Percentiles rank a stretch among this genome's conserved stretches.
Conservation (phyloP, 2,113 vertebrate species). For the Grallaria varia region DNA sequence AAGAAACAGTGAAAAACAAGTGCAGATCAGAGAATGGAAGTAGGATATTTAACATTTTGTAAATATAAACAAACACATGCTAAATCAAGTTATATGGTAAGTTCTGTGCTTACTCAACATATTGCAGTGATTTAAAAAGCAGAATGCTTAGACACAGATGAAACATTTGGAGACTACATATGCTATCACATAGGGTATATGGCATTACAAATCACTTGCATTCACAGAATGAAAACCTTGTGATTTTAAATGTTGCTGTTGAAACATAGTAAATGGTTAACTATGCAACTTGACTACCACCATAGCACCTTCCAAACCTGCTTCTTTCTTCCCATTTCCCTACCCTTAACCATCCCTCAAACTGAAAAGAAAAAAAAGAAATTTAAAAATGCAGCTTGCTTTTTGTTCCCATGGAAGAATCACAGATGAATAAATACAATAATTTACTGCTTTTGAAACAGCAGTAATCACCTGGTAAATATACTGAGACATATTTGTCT, state of each 20-base stretch:
- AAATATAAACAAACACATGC: constrained; percentile 20
- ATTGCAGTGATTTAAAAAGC: constrained; percentile 55
- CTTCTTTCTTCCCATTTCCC: not conserved
- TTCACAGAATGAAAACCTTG: not conserved
- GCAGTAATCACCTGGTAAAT: constrained; percentile 50
- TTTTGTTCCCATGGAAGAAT: constrained; percentile 13
- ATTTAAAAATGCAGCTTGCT: not conserved
- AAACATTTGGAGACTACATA: constrained; percentile 61
- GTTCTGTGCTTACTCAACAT: constrained; percentile 30
- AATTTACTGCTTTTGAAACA: constrained; percentile 48
- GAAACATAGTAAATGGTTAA: constrained; percentile 12
- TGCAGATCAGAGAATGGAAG: not conserved
- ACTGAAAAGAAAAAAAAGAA: not conserved
- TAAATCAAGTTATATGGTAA: not conserved
- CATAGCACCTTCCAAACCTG: not conserved
- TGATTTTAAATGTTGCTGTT: constrained; percentile 31
- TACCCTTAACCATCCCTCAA: not conserved
- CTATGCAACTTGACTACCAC: not conserved
- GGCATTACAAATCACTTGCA: constrained; percentile 4
- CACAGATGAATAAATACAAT: constrained; percentile 19
- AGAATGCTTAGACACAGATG: constrained; percentile 21
- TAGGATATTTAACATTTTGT: constrained; percentile 29
- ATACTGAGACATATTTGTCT: constrained; percentile 46
- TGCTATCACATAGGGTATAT: constrained; percentile 5
- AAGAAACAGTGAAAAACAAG: not conserved